These are phyloP conservation scores for Lamproptera curius DNA, from an alignment of 2,888 invertebrate species.

Conservation along the genomic window DNA sequence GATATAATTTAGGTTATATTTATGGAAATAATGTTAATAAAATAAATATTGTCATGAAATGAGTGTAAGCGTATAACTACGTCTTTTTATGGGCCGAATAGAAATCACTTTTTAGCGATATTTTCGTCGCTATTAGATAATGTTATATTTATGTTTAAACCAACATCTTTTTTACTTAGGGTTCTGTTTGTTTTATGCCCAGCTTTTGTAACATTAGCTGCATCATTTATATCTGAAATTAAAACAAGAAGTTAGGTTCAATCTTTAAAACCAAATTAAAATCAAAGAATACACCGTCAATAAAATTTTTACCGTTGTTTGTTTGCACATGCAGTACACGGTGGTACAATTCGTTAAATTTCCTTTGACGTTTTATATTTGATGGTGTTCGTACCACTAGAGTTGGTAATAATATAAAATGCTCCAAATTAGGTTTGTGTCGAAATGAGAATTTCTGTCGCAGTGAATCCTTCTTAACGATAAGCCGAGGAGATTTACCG, in stretches of 20 bases:
- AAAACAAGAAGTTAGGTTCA: constrained; percentile 4
- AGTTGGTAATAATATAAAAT: constrained; percentile 63
- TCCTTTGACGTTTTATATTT: constrained; percentile 64
- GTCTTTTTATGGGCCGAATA: too few relatives aligned
- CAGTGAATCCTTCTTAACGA: constrained; percentile 53
- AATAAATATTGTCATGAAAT: too few relatives aligned
- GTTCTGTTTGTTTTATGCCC: constrained; percentile 3
- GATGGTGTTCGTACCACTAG: constrained; percentile 65
- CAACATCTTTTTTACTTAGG: constrained; percentile 47
- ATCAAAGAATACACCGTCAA: background rate
- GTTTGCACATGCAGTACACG: constrained; percentile 57
- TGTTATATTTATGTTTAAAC: constrained; percentile 57
- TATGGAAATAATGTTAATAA: too few relatives aligned
- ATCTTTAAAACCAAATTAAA: background rate
- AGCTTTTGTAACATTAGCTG: background rate
- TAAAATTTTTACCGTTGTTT: constrained; percentile 40
- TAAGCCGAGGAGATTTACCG: constrained; percentile 45
- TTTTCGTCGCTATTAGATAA: constrained; percentile 37
- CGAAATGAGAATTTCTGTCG: constrained; percentile 42
- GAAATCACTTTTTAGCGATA: constrained; percentile 25
- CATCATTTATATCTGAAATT: constrained; percentile 37
- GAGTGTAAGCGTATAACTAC: too few relatives aligned
- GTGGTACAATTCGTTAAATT: constrained; percentile 67
- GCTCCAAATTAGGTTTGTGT: constrained; percentile 59
- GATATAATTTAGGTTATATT: too few relatives aligned